Evolutionary conservation across 1,140 invertebrate species (phyloP), one percentile per base, ranked within the genome.

Genomic region (Calephelis virginiensis): DNA sequence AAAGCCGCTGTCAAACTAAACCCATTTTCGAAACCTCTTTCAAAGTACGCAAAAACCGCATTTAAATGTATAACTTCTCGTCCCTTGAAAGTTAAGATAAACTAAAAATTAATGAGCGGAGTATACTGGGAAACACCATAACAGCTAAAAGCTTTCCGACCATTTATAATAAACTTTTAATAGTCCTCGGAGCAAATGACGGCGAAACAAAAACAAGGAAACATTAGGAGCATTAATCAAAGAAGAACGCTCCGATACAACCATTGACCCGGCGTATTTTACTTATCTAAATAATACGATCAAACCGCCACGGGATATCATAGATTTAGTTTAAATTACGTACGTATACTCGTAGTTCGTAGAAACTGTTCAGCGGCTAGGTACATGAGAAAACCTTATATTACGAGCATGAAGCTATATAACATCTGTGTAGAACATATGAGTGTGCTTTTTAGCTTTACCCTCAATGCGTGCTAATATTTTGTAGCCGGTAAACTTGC

Each of bases 171-270:
- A 59, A 59, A 59, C 56, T 59, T 59, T 59, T 60, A 67, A 67
- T 53, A 66, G 59, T 67, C 63, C 49, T 53, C 67, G 62, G 62
- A 70, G 60, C 64, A 66, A 68, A 66, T 47, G 45, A 40, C 43
- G 62, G 28, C 13, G 46, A 63, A 70, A 70, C 63, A 70, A 62
- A 70, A 70, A 63, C 64, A 66, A 70, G 56, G 63, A 62, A 70
- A 49, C 61, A 63, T 50, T 56, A n/a, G 45, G 64, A 48, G 63
- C 71, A 73, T 75, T 73, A 77, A 75, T 78, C 71, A 75, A 60
- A 49, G 14, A 46, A 38, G 49, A 48, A 12, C n/a, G 45, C 53
- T 50, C 75, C 73, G 72, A 77, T 75, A 72, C 68, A 71, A 75
- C 71, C 73, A 75, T 67, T 38, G 50, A 56, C 53, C 59, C 46